These are phyloP conservation scores for Herpetotheres cachinnans DNA, from an alignment of 2,113 vertebrate genomes.

Conservation along the genomic window DNA sequence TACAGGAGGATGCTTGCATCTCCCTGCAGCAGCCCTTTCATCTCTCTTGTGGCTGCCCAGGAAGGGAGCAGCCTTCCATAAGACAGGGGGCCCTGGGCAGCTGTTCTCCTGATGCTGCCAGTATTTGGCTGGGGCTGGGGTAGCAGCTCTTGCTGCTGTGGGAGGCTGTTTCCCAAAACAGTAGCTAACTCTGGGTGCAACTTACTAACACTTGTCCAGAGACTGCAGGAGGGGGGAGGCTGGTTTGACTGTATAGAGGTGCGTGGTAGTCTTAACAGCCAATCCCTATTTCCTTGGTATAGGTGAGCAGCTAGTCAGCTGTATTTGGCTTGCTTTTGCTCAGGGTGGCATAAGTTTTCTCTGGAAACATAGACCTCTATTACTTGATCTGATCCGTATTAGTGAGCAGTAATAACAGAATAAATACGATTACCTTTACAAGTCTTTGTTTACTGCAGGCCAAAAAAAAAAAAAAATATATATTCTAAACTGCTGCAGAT, in stretches of 20 bases:
- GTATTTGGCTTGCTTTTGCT: background rate
- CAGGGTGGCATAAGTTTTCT: background rate
- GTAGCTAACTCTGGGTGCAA: background rate
- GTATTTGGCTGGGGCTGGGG: background rate
- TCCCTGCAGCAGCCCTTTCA: background rate
- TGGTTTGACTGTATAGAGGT: background rate
- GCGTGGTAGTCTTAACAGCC: background rate
- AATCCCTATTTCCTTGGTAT: background rate
- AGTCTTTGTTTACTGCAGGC: background rate
- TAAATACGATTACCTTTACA: background rate
- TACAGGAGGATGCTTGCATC: background rate
- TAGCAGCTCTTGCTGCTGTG: background rate
- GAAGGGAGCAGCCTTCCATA: background rate
- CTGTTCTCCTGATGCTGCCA: background rate
- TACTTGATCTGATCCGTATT: background rate
- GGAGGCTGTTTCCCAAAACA: background rate
- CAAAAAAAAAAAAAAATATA: background rate
- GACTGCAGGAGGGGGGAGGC: background rate
- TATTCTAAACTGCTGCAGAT: background rate
- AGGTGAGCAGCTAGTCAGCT: background rate
- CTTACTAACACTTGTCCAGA: background rate
- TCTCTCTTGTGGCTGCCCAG: background rate
- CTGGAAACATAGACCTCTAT: background rate
- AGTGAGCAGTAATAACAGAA: background rate
- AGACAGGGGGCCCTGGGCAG: background rate